Base-by-base conservation (phyloP, 2,888 invertebrate genomes). In the Xiphydria camelus region DNA sequence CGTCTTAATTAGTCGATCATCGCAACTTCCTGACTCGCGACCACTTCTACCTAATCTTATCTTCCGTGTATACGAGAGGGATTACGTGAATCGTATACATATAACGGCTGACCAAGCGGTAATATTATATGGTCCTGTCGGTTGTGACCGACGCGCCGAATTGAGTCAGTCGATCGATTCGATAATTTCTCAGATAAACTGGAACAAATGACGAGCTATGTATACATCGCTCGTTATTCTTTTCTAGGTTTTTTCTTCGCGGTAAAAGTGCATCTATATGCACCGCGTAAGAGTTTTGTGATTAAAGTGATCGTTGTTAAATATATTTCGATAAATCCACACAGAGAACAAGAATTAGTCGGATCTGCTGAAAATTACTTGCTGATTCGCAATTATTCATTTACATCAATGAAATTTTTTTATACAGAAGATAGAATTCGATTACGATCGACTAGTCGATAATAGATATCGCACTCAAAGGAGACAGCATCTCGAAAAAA, bases 361-460 rank as follows among this genome's bases (percentile, higher is more conserved):
- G n/a, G n/a, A n/a, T n/a, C n/a, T n/a, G n/a, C 23, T 23, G 23
- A 7, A 23, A 7, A 23, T n/a, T 7, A 23, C n/a, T 23, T 23
- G 23, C n/a, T 23, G 6, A 23, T 23, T 23, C 7, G 23, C 7
- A 23, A 23, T 6, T 23, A 23, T 23, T 23, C 6, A 6, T n/a
- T n/a, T n/a, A n/a, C n/a, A n/a, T n/a, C n/a, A n/a, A n/a, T n/a
- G n/a, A n/a, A n/a, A n/a, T n/a, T 23, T 23, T 23, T n/a, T 23
- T 6, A 23, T 23, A 23, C n/a, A 23, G 23, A 23, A 23, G 23
- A n/a, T 23, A 23, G 23, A 23, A 23, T 6, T 7, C 7, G 23
- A 23, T 23, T 7, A 23, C 7, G n/a, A n/a, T 59, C 56, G 53
- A 57, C 48, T 52, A 64, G 61, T 63, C 66, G 66, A 70, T 69